Percentiles rank a stretch among this genome's conserved stretches.
Conservation (phyloP, 2,113 vertebrate species). For the Mixornis gularis region DNA sequence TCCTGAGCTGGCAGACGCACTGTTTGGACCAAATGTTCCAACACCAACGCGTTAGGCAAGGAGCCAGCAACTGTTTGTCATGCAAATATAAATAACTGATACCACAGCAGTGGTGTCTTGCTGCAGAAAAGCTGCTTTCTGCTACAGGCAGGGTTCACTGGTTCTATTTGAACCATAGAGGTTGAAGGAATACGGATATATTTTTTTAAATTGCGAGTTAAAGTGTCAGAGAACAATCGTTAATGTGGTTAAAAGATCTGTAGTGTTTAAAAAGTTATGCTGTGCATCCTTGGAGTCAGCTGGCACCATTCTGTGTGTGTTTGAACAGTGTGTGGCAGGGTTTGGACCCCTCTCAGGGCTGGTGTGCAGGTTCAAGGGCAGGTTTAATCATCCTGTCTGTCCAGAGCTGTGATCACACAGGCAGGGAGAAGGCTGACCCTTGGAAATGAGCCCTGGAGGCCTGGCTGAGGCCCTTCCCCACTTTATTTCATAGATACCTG, state of each 20-base stretch:
- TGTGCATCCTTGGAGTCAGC: background rate
- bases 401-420: background rate
- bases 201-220: background rate
- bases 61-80: conserved; percentile 60
- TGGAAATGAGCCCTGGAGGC: background rate
- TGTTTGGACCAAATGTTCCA: conserved; percentile 78
- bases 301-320: background rate
- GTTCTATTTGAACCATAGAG: background rate
- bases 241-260: background rate
- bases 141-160: background rate
- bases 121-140: conserved; percentile 20
- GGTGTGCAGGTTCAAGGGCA: background rate
- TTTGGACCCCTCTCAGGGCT: background rate
- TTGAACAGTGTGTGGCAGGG: background rate
- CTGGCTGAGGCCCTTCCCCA: background rate
- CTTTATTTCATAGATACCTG: background rate
- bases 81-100: conserved; percentile 65
- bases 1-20: conserved; percentile 77
- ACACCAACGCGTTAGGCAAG: conserved; percentile 64
- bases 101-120: conserved; percentile 11
- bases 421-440: background rate
- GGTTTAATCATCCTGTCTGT: background rate
- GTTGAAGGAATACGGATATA: background rate
- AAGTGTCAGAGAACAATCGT: background rate
- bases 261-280: background rate